phyloP scores from a whole-genome alignment of 2,113 vertebrate species.

The Otolemur garnettii region DNA sequence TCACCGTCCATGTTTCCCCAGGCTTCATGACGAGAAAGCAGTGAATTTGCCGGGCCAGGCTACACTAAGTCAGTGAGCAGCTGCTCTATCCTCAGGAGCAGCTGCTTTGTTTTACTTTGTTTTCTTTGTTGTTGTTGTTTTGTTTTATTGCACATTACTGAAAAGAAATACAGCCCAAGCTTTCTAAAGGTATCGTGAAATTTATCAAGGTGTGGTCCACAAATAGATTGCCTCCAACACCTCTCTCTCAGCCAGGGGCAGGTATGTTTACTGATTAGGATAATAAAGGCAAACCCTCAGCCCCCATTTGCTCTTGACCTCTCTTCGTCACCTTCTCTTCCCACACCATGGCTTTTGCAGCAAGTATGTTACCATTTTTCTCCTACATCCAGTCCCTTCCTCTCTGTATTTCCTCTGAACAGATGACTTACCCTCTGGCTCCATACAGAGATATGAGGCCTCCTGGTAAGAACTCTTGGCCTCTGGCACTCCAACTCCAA shows the following conservation, averaged over 20 bases:
- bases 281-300: too few relatives aligned
- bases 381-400: too few relatives aligned
- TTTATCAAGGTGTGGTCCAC: neutral
- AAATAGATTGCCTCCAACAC: neutral
- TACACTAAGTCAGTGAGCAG: neutral
- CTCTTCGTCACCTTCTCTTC: neutral
- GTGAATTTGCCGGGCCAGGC: neutral
- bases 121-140: neutral
- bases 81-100: neutral
- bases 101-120: neutral
- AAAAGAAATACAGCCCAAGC: neutral
- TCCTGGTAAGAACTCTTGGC: neutral
- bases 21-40: slow-evolving; percentile 25
- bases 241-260: too few relatives aligned
- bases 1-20: slow-evolving; percentile 49
- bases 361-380: neutral
- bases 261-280: too few relatives aligned
- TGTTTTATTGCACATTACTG: neutral
- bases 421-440: neutral
- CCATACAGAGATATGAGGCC: neutral
- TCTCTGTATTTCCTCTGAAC: neutral
- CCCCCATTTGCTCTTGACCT: neutral
- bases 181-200: neutral
- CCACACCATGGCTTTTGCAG: neutral
- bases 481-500: neutral